A percentile compares a stretch with the other conserved stretches of the same genome.
phyloP scores from a whole-genome alignment of 2,113 vertebrate species.

The Rafetus swinhoei region DNA sequence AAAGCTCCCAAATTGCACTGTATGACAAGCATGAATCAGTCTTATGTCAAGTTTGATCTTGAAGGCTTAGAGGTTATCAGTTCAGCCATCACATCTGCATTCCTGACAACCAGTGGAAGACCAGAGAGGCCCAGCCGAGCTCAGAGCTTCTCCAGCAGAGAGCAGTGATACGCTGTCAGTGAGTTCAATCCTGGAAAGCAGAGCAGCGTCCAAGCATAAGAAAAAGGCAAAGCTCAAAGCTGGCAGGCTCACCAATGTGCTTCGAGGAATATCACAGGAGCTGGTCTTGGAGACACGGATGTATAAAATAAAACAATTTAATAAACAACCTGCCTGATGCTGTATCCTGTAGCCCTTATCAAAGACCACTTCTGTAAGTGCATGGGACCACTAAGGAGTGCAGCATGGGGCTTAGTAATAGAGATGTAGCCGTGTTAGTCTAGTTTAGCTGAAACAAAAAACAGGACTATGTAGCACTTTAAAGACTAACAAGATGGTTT shows the following conservation, averaged over 20 bases:
- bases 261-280: conserved; percentile 22
- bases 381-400: background rate
- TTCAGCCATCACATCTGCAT: conserved; percentile 71
- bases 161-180: conserved; percentile 83
- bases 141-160: conserved; percentile 85
- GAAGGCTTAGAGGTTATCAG: conserved; percentile 50
- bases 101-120: conserved; percentile 57
- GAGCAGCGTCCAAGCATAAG: conserved; percentile 38
- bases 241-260: conserved; percentile 41
- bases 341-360: background rate
- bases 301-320: background rate
- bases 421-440: too few relatives aligned
- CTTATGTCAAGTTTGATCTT: background rate
- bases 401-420: background rate
- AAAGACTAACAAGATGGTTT: too few relatives aligned
- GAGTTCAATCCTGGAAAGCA: conserved; percentile 64
- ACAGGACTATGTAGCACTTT: too few relatives aligned
- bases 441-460: too few relatives aligned
- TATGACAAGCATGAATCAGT: background rate
- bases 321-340: background rate
- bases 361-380: background rate
- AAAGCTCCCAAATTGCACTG: background rate
- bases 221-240: conserved; percentile 60
- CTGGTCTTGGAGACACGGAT: conserved; percentile 9
- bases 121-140: conserved; percentile 44